Evolutionary conservation across 1,140 invertebrate genomes (phyloP).

Genomic region (Mesaphorura yosii): DNA sequence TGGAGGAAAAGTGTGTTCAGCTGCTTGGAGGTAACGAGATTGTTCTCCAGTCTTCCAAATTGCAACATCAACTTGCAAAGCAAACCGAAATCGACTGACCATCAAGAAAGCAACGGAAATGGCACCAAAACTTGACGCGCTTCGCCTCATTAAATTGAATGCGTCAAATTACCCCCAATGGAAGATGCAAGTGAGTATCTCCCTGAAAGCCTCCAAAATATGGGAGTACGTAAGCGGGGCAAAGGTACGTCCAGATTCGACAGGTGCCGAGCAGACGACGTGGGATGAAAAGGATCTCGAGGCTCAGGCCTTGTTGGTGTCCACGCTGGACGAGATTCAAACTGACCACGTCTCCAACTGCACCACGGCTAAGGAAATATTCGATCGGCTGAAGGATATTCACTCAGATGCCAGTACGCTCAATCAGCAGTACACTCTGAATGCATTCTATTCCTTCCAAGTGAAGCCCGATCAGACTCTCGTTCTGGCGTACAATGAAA

Average conservation of each 20-base stretch:
- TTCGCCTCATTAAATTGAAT: not conserved
- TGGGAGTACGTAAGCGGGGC: not conserved
- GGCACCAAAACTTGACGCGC: too few relatives aligned
- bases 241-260: not conserved
- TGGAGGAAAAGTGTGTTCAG: too few relatives aligned
- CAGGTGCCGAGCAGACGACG: not conserved
- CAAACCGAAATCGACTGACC: too few relatives aligned
- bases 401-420: constrained; percentile 3
- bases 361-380: constrained; percentile 5
- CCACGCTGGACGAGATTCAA: constrained; percentile 3
- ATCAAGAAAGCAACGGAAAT: too few relatives aligned
- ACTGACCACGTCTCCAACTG: not conserved
- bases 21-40: too few relatives aligned
- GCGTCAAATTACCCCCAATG: not conserved
- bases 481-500: not conserved
- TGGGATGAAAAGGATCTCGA: constrained; percentile 9
- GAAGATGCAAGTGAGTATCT: not conserved
- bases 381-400: constrained; percentile 1
- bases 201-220: not conserved
- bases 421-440: constrained; percentile 11
- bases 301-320: constrained; percentile 3
- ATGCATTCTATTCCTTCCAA: constrained; percentile 8
- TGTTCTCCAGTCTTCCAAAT: too few relatives aligned
- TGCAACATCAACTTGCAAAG: too few relatives aligned
- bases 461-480: not conserved